Evolutionary conservation across 2,888 invertebrate genomes (phyloP).

Genomic region (Clunio marinus): DNA sequence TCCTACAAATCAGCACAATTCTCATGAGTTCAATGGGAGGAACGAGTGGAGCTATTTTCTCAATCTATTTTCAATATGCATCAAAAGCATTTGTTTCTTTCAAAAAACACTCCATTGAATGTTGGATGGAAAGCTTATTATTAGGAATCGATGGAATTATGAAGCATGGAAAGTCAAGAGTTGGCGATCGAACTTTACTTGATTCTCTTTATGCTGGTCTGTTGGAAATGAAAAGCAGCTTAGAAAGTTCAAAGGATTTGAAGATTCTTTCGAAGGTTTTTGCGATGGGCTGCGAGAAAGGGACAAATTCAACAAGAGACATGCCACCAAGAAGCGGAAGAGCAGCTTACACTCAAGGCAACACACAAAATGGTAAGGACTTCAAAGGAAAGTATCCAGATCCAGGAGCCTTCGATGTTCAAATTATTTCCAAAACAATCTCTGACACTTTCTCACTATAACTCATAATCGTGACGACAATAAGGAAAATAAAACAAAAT

Average conservation of each 20-base stretch:
- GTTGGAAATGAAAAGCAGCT: background rate
- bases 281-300: conserved; percentile 44
- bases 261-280: conserved; percentile 41
- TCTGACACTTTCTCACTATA: too few species aligned
- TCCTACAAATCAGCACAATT: conserved; percentile 56
- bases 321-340: conserved; percentile 47
- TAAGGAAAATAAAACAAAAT: too few species aligned
- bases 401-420: conserved; percentile 60
- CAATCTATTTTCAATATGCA: conserved; percentile 66
- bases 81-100: conserved; percentile 52
- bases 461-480: too few species aligned
- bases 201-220: conserved; percentile 42
- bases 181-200: conserved; percentile 75
- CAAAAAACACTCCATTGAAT: conserved; percentile 43
- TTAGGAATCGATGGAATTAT: conserved; percentile 58
- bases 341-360: conserved; percentile 47
- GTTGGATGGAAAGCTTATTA: conserved; percentile 57
- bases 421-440: too few species aligned
- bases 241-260: background rate
- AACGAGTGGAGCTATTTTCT: conserved; percentile 74
- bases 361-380: background rate
- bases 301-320: conserved; percentile 41
- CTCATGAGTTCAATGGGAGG: conserved; percentile 73
- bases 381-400: conserved; percentile 51
- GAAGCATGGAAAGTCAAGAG: conserved; percentile 67